These are phyloP conservation scores for Meriones unguiculatus DNA, from an alignment of 2,113 vertebrate species.

Conservation along the genomic window DNA sequence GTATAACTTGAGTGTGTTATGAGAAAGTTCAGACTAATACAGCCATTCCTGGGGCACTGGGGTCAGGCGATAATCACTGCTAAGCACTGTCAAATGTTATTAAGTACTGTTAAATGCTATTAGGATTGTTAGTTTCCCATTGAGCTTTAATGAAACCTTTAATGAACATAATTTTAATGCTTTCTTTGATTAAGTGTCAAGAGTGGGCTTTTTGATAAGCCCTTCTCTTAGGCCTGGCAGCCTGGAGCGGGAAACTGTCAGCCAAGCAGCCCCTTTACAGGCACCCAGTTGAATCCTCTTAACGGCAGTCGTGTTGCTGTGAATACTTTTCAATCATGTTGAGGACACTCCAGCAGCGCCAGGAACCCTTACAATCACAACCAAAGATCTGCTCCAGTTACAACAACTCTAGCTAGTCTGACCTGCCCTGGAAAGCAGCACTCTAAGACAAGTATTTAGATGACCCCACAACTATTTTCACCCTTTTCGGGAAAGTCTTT, in stretches of 20 bases:
- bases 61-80: neutral
- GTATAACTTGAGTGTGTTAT: neutral
- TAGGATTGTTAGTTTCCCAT: neutral
- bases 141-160: slow-evolving; percentile 3
- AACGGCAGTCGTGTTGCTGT: too few species aligned
- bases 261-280: neutral
- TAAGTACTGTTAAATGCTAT: neutral
- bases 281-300: neutral
- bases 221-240: neutral
- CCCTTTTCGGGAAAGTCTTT: neutral
- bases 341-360: neutral
- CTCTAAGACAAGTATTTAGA: neutral
- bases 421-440: neutral
- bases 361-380: neutral
- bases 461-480: neutral
- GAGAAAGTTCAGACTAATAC: neutral
- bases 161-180: neutral
- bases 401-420: neutral
- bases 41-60: neutral
- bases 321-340: neutral
- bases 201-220: neutral
- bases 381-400: neutral
- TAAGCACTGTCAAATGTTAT: neutral
- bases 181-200: neutral
- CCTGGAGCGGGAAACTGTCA: neutral